phyloP scores from a whole-genome alignment of 2,797 vertebrate genomes.

The Pelochelys cantorii region DNA sequence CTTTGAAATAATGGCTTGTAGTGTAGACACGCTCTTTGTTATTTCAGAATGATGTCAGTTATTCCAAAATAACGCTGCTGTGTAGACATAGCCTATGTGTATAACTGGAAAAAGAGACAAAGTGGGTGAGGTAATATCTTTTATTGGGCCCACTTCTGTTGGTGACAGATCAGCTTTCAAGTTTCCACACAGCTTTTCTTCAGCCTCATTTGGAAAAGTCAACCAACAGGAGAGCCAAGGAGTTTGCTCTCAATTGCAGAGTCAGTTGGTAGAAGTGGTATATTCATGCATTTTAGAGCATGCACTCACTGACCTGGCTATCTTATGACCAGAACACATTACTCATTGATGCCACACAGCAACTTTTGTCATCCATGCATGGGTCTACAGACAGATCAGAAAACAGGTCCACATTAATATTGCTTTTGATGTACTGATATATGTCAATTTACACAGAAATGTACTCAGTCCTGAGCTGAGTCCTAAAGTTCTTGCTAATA shows the following conservation, averaged over 20 bases:
- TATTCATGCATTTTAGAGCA: background rate
- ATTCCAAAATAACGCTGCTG: too few relatives aligned
- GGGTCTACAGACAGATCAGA: background rate
- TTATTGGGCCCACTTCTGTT: background rate
- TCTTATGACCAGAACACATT: background rate
- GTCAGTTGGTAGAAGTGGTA: background rate
- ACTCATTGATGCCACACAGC: background rate
- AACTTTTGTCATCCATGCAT: background rate
- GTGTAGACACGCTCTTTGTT: too few relatives aligned
- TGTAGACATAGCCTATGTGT: too few relatives aligned
- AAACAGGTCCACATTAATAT: background rate
- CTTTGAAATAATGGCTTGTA: too few relatives aligned
- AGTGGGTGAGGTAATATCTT: background rate
- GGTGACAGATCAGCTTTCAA: background rate
- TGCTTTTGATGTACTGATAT: background rate
- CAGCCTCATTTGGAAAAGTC: background rate
- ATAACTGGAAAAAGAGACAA: background rate
- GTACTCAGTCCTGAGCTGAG: background rate
- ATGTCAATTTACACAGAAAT: background rate
- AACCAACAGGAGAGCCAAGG: background rate
- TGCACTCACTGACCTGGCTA: background rate
- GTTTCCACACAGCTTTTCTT: background rate
- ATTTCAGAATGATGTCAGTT: too few relatives aligned
- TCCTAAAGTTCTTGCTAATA: background rate
- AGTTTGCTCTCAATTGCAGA: background rate